Base-by-base conservation (phyloP, 2,888 invertebrate species). In the Microctonus brassicae region DNA sequence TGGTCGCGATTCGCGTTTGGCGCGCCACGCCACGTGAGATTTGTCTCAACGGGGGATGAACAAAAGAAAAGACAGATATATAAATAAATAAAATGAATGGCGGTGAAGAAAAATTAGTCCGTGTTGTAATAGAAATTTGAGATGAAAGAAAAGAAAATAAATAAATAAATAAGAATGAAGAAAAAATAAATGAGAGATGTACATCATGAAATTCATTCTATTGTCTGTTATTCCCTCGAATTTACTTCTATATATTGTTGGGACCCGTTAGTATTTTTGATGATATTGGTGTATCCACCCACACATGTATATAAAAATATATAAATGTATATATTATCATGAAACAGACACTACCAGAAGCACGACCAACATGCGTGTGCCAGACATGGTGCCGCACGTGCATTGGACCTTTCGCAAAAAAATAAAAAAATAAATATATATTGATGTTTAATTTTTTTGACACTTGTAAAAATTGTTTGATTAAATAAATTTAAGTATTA, bases 1-100 rank as follows among this genome's bases (percentile, higher is more conserved):
- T 79, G 81, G 81, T 82, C 82, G 78, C 78, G 79, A 80, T 80
- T 79, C 81, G 83, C 80, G 83, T 82, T 17, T 26, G 80, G 78
- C 81, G 77, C 79, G 76, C 79, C 80, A 77, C 77, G 77, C 76
- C 77, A 77, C 79, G 78, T 77, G 80, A 80, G 78, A 81, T 72
- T 69, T 77, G 72, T 72, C 67, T 55, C 70, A 63, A 70, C 76
- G 76, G 70, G 70, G 74, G n/a, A 17, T 47, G 47, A 17, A 47
- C 20, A 47, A 47, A 47, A 47, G 47, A 47, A 47, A 4, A 47
- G 47, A 5, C 9, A 47, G 17, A 20, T 17, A 4, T 47, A n/a
- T 20, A 47, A 17, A 47, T 47, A 5, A 47, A 47, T 47, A 47
- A 72, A 69, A 72, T 29, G 39, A 68, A 65, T 68, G 24, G 57